These are phyloP conservation scores for Dreissena rostriformis DNA, from an alignment of 1,140 invertebrate species.

Conservation along the genomic window DNA sequence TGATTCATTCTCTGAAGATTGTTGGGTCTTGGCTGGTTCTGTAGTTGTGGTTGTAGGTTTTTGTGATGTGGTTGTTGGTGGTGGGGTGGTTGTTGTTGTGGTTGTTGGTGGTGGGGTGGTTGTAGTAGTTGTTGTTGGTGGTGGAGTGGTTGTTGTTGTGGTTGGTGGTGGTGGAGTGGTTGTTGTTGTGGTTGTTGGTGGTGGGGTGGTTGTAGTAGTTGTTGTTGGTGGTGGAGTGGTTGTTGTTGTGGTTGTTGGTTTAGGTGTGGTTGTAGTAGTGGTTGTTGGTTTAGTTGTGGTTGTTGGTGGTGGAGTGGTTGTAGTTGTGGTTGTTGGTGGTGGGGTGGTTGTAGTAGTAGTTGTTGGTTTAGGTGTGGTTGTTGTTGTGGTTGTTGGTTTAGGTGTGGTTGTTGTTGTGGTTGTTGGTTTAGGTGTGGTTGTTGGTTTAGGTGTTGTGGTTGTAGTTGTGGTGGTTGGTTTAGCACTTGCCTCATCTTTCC, in stretches of 20 bases:
- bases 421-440: slow-evolving; percentile 32
- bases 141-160: slow-evolving; percentile 19
- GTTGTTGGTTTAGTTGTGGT: slow-evolving; percentile 27
- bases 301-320: neutral
- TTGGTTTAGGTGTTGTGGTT: slow-evolving; percentile 6
- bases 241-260: slow-evolving; percentile 19
- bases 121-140: neutral
- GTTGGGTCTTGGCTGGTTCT: neutral
- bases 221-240: slow-evolving; percentile 19
- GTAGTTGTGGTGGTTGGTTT: slow-evolving; percentile 44
- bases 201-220: neutral
- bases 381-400: slow-evolving; percentile 36
- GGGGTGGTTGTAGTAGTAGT: slow-evolving; percentile 32
- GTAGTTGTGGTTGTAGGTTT: slow-evolving; percentile 1
- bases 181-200: slow-evolving; percentile 13
- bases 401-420: slow-evolving; percentile 36
- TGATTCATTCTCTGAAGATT: neutral
- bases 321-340: slow-evolving; percentile 1
- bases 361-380: slow-evolving; percentile 36
- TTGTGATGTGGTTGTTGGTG: neutral
- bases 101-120: slow-evolving; percentile 2
- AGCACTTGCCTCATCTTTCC: neutral
- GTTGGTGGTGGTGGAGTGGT: slow-evolving; percentile 19
- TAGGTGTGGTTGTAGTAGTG: slow-evolving; percentile 4
- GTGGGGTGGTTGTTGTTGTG: neutral